Evolutionary conservation across 2,888 invertebrate genomes (phyloP).

Genomic region (Myopa testacea): DNA sequence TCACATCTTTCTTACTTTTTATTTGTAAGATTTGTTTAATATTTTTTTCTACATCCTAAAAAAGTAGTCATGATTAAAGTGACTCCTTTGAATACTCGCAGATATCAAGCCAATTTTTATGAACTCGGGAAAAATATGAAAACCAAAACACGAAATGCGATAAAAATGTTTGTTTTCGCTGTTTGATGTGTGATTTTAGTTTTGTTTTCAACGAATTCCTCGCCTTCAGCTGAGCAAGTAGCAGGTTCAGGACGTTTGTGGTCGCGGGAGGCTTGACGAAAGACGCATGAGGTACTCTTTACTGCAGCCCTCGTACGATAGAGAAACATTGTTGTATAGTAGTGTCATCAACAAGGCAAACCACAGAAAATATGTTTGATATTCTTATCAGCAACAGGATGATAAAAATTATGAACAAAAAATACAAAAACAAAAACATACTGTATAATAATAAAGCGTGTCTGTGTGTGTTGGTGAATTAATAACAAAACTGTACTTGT

Average conservation of each 20-base stretch:
- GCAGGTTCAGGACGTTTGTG: neutral
- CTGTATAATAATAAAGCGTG: neutral
- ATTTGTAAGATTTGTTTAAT: too few species aligned
- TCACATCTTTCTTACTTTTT: too few species aligned
- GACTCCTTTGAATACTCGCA: too few species aligned
- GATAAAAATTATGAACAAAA: neutral
- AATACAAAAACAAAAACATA: neutral
- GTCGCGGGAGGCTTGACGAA: neutral
- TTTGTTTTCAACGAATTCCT: too few species aligned
- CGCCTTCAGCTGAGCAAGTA: neutral
- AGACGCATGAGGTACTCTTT: too few species aligned
- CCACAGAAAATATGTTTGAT: neutral
- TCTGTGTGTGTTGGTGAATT: neutral
- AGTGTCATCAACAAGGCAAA: neutral
- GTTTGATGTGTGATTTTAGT: neutral
- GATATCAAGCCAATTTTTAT: too few species aligned
- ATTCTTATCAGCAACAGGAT: constrained; percentile 11
- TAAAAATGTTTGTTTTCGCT: constrained; percentile 14
- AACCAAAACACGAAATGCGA: neutral
- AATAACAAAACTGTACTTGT: neutral
- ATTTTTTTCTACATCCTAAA: too few species aligned
- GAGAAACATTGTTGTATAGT: neutral
- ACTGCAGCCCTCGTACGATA: too few species aligned
- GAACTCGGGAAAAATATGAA: neutral
- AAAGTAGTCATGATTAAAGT: too few species aligned